A percentile compares a stretch with the other conserved stretches of the same genome.
phyloP scores from a whole-genome alignment of 2,888 invertebrate genomes.

The Agriopis aurantiaria region DNA sequence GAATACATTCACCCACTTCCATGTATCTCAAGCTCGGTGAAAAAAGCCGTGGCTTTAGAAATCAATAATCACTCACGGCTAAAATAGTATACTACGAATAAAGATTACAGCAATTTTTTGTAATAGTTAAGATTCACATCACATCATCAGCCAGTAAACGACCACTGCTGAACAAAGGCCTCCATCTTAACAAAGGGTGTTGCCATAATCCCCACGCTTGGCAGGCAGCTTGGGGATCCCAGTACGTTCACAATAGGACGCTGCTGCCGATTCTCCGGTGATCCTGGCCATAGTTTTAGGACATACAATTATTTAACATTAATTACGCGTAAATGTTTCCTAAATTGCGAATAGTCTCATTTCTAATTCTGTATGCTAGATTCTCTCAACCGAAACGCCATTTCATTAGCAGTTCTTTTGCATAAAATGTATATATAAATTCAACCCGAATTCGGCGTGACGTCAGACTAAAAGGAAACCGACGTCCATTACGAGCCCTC shows the following conservation, averaged over 20 bases:
- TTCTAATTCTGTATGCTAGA: conserved; percentile 4
- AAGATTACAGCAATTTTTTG: background rate
- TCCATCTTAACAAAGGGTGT: no score
- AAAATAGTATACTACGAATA: background rate
- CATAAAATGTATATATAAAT: conserved; percentile 42
- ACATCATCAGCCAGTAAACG: no score
- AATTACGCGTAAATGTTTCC: conserved; percentile 11
- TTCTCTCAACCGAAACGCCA: conserved; percentile 21
- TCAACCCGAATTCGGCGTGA: conserved; percentile 46
- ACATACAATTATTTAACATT: background rate
- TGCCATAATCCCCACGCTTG: no score
- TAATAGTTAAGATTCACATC: no score
- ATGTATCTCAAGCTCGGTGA: conserved; percentile 38
- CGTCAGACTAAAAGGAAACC: conserved; percentile 47
- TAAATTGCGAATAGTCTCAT: conserved; percentile 6
- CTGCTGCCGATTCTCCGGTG: no score
- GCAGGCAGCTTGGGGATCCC: no score
- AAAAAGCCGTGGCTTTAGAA: conserved; percentile 16
- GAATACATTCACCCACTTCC: conserved; percentile 60
- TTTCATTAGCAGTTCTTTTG: conserved; percentile 29
- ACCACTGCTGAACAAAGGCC: no score
- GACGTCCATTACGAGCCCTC: conserved; percentile 40
- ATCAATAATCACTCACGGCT: conserved; percentile 7
- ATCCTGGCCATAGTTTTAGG: no score
- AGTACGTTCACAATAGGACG: no score